Evolutionary conservation across 2,888 invertebrate species (phyloP), one percentile per base, ranked within the genome.

Genomic region (Bombylius discolor): DNA sequence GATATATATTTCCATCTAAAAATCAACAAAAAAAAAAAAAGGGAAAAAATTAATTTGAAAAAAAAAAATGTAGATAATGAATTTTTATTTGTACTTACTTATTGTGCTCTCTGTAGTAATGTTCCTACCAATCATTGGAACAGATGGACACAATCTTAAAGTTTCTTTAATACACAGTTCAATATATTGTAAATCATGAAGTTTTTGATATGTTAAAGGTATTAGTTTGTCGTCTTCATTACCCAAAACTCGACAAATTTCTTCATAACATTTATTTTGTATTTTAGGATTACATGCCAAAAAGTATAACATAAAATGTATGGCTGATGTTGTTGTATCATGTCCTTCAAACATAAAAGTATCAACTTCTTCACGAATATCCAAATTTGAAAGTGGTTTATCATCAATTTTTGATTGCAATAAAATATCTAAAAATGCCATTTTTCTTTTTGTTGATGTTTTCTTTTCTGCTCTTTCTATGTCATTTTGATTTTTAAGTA

Each of bases 261-360:
- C 79, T 36, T 75, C 65, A 45, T 70, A 68, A 51, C 77, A 70
- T 65, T 75, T 76, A 9, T 69, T 62, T 64, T 79, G 79, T 42
- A 75, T 64, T n/a, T 76, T 70, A 2, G 73, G 75, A 67, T 77
- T 62, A 34, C 67, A 66, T 3, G 77, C 77, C 47, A 80, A 66
- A 58, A 73, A 70, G 59, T 77, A 79, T 34, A 80, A 68, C 51
- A 76, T 67, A 70, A 79, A 80, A 56, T 71, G 71, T 12, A 79
- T 70, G 4, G 76, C 76, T 13, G 78, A 73, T 0, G 78, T 74
- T 11, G 78, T 78, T 5, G 79, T 79, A 57, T 79, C 77, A 56
- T 78, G 76, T 0, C 77, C 78, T 70, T 81, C 85, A 69, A 86
- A 86, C 81, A 86, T 82, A 62, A 86, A 85, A 0, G 86, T 86